Evolutionary conservation across 2,888 invertebrate genomes (phyloP), one percentile per base, ranked within the genome.

Genomic region (Lasioglossum figueresi): DNA sequence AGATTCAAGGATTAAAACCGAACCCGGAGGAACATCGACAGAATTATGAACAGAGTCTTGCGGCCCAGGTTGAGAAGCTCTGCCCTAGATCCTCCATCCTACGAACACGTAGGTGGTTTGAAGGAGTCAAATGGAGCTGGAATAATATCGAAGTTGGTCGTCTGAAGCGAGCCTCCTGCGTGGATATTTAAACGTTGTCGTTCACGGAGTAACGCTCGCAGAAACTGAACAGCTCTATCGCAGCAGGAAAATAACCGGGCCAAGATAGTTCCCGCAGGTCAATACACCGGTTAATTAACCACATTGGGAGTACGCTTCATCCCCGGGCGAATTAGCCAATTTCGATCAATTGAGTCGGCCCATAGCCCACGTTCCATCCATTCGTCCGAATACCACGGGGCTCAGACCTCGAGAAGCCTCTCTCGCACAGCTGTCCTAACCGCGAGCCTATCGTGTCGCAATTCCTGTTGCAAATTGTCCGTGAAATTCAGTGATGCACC

Each of bases 281-380:
- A 75, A 80, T 82, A 83, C 48, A 74, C 73, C 76, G 84, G 81
- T 75, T 86, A 89, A 89, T 89, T 88, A 88, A 63, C 52, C 79
- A 31, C 80, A 79, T 76, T 63, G 78, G 52, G 79, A 79, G 89
- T 74, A 79, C 77, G 83, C 80, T 88, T 82, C 81, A 82, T 80
- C 63, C 80, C 72, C 83, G 34, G 83, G 37, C 76, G 83, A 89
- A 90, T 90, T 89, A 90, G 82, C 87, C 87, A 90, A 90, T 90
- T 90, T 88, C 88, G 86, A 89, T 90, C 87, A 89, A 90, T 90
- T 87, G 88, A 90, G 74, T 73, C 37, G 72, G 72, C 68, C 80
- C 78, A 71, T 78, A 71, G 73, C 78, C 79, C 84, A 83, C 83
- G 82, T 79, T 56, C 73, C 43, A 23, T 72, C 63, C 79, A 45